phyloP scores from a whole-genome alignment of 2,113 vertebrate species.

The Gulo gulo region DNA sequence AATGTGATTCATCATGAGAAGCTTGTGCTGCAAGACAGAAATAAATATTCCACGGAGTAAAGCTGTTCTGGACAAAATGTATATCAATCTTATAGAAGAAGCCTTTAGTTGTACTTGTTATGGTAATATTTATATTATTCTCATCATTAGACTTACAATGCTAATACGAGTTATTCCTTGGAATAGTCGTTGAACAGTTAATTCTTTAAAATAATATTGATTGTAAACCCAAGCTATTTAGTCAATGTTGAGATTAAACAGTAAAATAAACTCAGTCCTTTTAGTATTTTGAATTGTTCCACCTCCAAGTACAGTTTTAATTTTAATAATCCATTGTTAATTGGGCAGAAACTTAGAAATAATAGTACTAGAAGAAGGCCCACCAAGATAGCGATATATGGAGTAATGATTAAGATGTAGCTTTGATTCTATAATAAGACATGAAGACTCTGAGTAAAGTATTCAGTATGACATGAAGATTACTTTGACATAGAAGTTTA shows the following conservation, averaged over 20 bases:
- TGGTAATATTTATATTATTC: conserved; percentile 16
- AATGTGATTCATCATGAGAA: conserved; percentile 42
- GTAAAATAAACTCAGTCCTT: neutral
- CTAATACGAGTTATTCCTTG: conserved; percentile 35
- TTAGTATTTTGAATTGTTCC: conserved; percentile 23
- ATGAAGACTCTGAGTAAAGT: neutral
- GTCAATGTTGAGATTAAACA: conserved; percentile 6
- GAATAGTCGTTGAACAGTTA: neutral
- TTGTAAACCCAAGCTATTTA: conserved; percentile 20
- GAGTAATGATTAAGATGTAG: neutral
- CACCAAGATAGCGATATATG: neutral
- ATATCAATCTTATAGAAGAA: neutral
- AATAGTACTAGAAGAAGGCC: neutral
- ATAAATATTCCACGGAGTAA: conserved; percentile 33
- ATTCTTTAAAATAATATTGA: conserved; percentile 11
- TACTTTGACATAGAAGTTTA: neutral
- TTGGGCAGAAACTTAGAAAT: conserved; percentile 20
- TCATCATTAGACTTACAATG: conserved; percentile 12
- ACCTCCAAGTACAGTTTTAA: neutral
- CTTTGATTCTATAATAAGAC: neutral
- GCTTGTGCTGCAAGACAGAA: neutral
- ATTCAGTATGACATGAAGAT: neutral
- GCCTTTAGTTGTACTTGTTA: neutral
- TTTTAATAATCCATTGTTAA: neutral
- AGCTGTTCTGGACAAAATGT: conserved; percentile 1